phyloP scores from a whole-genome alignment of 2,113 vertebrate species.

The Cercopithecus mona region DNA sequence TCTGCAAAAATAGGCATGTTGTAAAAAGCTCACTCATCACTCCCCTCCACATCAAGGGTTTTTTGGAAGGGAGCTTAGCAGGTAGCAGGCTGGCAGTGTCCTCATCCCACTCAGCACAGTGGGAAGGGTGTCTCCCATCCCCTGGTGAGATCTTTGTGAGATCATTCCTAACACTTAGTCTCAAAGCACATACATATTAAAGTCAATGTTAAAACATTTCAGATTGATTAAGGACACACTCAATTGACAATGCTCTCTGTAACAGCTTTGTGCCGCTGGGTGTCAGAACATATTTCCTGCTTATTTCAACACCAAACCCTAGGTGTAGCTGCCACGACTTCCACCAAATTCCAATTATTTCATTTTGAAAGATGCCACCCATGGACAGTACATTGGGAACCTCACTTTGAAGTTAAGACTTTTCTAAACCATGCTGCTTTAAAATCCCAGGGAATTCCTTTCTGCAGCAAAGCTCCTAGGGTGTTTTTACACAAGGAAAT shows the following conservation, averaged over 20 bases:
- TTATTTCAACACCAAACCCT: conserved; percentile 30
- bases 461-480: conserved; percentile 64
- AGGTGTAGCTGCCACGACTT: conserved; percentile 25
- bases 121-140: not conserved
- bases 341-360: conserved; percentile 65
- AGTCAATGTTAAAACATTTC: conserved; percentile 26
- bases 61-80: not conserved
- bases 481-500: conserved; percentile 74
- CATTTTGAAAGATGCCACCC: conserved; percentile 71
- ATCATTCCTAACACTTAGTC: not conserved
- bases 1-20: not conserved
- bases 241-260: conserved; percentile 12
- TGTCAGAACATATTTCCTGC: conserved; percentile 53
- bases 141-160: not conserved
- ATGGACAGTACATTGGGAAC: conserved; percentile 45
- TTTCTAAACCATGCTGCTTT: conserved; percentile 70
- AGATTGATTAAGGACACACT: conserved; percentile 36
- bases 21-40: not conserved
- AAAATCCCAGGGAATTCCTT: conserved; percentile 69
- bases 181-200: not conserved
- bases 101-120: not conserved
- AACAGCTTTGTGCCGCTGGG: conserved; percentile 31
- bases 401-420: conserved; percentile 70
- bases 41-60: not conserved
- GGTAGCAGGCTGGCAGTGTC: not conserved